Evolutionary conservation across 2,797 vertebrate species (phyloP).

Genomic region (Crocidura indochinensis): DNA sequence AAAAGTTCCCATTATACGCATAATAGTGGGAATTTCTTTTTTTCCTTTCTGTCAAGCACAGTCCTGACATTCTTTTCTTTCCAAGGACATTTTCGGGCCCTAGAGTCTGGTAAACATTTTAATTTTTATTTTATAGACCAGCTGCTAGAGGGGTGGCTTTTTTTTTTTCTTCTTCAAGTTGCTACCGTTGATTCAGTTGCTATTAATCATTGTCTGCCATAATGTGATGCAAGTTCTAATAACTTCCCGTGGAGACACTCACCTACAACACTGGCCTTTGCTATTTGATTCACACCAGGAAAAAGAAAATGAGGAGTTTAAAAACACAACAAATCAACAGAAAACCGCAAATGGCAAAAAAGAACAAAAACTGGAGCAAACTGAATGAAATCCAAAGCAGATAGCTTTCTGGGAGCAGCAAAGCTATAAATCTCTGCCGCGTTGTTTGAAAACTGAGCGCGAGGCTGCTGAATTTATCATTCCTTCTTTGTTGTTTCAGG

Average conservation of each 20-base stretch:
- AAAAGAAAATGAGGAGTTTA: constrained; percentile 93
- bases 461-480: constrained; percentile 90
- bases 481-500: constrained; percentile 89
- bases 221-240: constrained; percentile 91
- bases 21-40: constrained; percentile 65
- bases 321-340: constrained; percentile 84
- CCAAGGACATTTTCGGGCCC: constrained; percentile 60
- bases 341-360: constrained; percentile 90
- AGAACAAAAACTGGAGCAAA: constrained; percentile 91
- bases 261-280: constrained; percentile 93
- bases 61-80: constrained; percentile 29
- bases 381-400: constrained; percentile 94
- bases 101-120: constrained; percentile 64
- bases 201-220: constrained; percentile 92
- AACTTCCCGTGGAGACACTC: constrained; percentile 92
- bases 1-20: constrained; percentile 68
- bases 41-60: constrained; percentile 75
- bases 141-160: constrained; percentile 86
- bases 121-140: constrained; percentile 76
- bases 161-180: constrained; percentile 80
- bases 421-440: constrained; percentile 93
- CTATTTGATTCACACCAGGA: constrained; percentile 95
- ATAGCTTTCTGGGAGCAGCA: constrained; percentile 91
- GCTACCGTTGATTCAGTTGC: constrained; percentile 89
- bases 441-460: constrained; percentile 90